These are phyloP conservation scores for Drosophila greeni DNA, from an alignment of 2,888 invertebrate species.

Conservation along the genomic window DNA sequence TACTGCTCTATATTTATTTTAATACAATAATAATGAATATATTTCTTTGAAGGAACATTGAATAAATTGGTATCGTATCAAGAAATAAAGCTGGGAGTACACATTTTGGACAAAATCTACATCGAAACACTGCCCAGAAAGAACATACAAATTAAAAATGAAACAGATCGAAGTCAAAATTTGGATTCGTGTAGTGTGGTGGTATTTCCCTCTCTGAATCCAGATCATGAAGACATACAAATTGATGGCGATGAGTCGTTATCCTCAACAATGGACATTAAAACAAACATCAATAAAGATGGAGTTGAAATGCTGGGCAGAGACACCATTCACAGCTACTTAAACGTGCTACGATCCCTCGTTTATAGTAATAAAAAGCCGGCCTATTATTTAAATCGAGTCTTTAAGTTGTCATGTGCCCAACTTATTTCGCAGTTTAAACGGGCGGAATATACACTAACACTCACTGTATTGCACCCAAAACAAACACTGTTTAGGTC, in stretches of 20 bases:
- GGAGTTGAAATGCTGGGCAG: conserved; percentile 83
- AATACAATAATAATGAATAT: neutral
- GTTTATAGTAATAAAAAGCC: conserved; percentile 98
- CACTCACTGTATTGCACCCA: conserved; percentile 93
- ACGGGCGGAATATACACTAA: conserved; percentile 97
- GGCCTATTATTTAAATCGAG: conserved; percentile 95
- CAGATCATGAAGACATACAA: conserved; percentile 91
- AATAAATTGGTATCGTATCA: conserved; percentile 78
- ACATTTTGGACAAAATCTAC: conserved; percentile 91
- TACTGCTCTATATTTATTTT: neutral
- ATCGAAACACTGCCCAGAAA: conserved; percentile 82
- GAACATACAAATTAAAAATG: conserved; percentile 21
- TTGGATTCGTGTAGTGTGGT: conserved; percentile 96
- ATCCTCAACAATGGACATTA: conserved; percentile 77
- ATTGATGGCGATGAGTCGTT: conserved; percentile 78
- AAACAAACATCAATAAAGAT: conserved; percentile 91
- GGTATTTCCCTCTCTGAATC: conserved; percentile 96
- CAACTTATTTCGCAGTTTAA: conserved; percentile 95
- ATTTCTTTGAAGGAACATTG: conserved; percentile 65
- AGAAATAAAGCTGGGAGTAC: conserved; percentile 83
- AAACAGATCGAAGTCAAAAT: conserved; percentile 27
- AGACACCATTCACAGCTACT: conserved; percentile 76
- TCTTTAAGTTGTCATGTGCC: conserved; percentile 96
- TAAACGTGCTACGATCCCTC: conserved; percentile 79
- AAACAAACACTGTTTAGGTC: conserved; percentile 80